Evolutionary conservation across 2,888 invertebrate species (phyloP).

Genomic region (Stenichneumon culpator): DNA sequence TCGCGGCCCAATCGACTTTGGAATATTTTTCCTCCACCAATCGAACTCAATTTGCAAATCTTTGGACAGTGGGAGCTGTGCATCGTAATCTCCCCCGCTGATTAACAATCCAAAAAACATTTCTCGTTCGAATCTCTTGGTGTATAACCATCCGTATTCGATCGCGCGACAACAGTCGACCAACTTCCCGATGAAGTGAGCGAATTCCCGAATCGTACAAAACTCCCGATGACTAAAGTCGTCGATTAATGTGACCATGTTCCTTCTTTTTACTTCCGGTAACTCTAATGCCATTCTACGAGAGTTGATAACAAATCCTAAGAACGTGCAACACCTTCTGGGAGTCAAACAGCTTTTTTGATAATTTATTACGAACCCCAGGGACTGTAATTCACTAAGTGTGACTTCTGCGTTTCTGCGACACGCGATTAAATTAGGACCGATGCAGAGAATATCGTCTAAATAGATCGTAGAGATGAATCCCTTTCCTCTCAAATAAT

Average conservation of each 20-base stretch:
- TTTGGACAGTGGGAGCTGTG: neutral
- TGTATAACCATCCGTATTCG: constrained; percentile 55
- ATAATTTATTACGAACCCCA: constrained; percentile 48
- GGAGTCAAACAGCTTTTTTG: constrained; percentile 35
- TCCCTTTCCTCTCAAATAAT: constrained; percentile 22
- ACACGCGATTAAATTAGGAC: constrained; percentile 3
- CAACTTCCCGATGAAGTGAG: constrained; percentile 64
- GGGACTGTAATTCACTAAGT: neutral
- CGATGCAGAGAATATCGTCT: constrained; percentile 30
- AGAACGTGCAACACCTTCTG: constrained; percentile 21
- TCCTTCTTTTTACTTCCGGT: constrained; percentile 18
- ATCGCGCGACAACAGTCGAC: constrained; percentile 40
- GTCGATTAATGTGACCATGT: constrained; percentile 10
- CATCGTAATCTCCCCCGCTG: neutral
- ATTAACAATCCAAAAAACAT: constrained; percentile 1
- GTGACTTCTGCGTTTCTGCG: constrained; percentile 15
- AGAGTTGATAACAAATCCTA: constrained; percentile 48
- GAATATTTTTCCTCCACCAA: neutral
- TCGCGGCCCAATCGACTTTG: neutral
- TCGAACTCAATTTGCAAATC: neutral
- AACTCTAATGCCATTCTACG: constrained; percentile 42
- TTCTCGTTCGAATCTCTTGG: constrained; percentile 47
- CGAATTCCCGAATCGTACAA: constrained; percentile 52
- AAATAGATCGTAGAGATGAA: constrained; percentile 34
- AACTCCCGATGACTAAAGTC: constrained; percentile 1